phyloP scores from a whole-genome alignment of 2,113 vertebrate genomes.

The Todiramphus chloris region DNA sequence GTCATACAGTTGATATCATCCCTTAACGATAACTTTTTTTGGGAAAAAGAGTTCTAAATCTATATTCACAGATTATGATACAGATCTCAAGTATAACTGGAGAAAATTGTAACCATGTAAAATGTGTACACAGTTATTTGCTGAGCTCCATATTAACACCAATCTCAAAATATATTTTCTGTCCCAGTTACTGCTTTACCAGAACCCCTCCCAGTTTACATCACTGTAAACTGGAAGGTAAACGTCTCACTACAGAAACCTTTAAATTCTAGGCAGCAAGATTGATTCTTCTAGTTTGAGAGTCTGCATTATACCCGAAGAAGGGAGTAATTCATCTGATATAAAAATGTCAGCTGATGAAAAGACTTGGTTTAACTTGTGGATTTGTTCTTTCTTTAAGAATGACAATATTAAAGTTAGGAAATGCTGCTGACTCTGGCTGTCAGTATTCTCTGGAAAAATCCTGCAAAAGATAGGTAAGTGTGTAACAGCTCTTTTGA shows the following conservation, averaged over 20 bases:
- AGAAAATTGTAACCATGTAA: fast-evolving
- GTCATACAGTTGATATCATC: neutral
- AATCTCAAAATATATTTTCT: neutral
- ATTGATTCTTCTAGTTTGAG: neutral
- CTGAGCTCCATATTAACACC: neutral
- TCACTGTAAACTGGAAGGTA: neutral
- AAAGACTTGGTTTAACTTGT: neutral
- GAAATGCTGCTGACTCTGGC: neutral
- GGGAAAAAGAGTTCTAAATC: neutral
- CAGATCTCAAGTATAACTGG: neutral
- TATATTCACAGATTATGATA: neutral
- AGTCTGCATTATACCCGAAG: neutral
- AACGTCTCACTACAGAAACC: neutral
- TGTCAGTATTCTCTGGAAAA: neutral
- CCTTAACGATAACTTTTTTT: neutral
- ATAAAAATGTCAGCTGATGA: neutral
- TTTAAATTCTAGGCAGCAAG: neutral
- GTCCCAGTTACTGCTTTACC: neutral
- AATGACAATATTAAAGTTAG: neutral
- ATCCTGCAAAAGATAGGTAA: neutral
- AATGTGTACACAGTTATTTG: neutral
- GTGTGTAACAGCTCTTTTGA: neutral
- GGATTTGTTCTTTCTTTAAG: neutral
- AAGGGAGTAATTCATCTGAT: neutral
- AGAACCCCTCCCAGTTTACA: neutral